These are phyloP conservation scores for Hyppa rectilinea DNA, from an alignment of 2,888 invertebrate genomes.

Conservation along the genomic window DNA sequence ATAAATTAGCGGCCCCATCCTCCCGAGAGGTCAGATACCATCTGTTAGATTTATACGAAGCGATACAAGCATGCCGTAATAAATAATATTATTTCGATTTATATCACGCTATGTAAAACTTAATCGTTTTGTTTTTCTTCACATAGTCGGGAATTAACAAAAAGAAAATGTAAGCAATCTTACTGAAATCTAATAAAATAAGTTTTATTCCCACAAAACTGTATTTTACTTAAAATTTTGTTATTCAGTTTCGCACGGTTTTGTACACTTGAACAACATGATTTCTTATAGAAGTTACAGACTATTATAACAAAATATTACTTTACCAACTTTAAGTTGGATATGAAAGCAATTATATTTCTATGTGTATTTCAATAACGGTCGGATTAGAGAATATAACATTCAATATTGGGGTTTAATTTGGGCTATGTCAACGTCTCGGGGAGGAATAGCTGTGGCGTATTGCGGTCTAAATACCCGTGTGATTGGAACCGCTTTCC, in stretches of 20 bases:
- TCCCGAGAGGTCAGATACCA: slow-evolving; percentile 75
- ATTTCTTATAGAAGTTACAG: slow-evolving; percentile 14
- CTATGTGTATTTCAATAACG: slow-evolving; percentile 62
- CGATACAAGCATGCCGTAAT: slow-evolving; percentile 65
- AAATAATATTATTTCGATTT: slow-evolving; percentile 53
- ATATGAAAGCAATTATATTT: slow-evolving; percentile 46
- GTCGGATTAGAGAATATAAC: slow-evolving; percentile 68
- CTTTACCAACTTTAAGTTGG: slow-evolving; percentile 15
- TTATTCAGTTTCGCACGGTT: slow-evolving; percentile 14
- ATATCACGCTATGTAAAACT: slow-evolving; percentile 38
- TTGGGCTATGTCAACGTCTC: slow-evolving; percentile 77
- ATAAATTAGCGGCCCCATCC: slow-evolving; percentile 74
- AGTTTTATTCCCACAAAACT: slow-evolving; percentile 27
- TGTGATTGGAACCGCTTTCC: slow-evolving; percentile 79
- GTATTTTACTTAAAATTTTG: slow-evolving; percentile 17
- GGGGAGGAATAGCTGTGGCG: slow-evolving; percentile 68
- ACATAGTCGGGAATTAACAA: slow-evolving; percentile 4
- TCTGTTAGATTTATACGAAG: slow-evolving; percentile 76
- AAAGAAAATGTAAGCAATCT: slow-evolving; percentile 18
- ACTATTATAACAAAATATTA: slow-evolving; percentile 6
- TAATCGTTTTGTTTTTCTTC: slow-evolving; percentile 18
- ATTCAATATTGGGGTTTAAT: slow-evolving; percentile 79
- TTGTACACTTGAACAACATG: slow-evolving; percentile 20
- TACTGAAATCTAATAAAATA: slow-evolving; percentile 28
- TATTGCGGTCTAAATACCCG: slow-evolving; percentile 80